Conservation (phyloP, 2,113 vertebrate genomes). For the Myanophis thanlyinensis region DNA sequence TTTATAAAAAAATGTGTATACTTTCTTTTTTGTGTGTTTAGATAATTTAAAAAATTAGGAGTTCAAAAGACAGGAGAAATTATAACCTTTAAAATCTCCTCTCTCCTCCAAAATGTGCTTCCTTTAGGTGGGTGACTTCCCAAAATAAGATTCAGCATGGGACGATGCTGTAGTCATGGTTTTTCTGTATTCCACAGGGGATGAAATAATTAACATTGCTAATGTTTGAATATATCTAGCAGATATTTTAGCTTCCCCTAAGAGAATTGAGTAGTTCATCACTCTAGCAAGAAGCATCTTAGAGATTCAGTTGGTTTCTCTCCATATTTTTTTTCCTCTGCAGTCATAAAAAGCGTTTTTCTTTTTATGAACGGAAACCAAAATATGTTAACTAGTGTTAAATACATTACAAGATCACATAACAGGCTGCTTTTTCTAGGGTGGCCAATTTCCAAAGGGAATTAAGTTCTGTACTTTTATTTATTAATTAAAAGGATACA, state of each 20-base stretch:
- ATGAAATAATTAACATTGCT: background rate
- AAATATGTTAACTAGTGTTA: background rate
- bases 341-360: background rate
- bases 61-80: background rate
- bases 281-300: background rate
- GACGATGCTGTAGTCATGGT: background rate
- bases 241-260: background rate
- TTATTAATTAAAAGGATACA: background rate
- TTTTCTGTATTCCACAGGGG: background rate
- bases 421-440: background rate
- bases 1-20: background rate
- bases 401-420: background rate
- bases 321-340: background rate
- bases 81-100: background rate
- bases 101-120: background rate
- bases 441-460: background rate
- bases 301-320: background rate
- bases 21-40: background rate
- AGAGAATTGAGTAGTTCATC: background rate
- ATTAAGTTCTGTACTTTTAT: background rate
- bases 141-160: background rate
- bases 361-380: background rate
- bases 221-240: background rate
- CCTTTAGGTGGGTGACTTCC: background rate
- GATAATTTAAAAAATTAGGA: background rate